Base-by-base conservation (phyloP, 1,140 invertebrate species). In the Acromyrmex heyeri region DNA sequence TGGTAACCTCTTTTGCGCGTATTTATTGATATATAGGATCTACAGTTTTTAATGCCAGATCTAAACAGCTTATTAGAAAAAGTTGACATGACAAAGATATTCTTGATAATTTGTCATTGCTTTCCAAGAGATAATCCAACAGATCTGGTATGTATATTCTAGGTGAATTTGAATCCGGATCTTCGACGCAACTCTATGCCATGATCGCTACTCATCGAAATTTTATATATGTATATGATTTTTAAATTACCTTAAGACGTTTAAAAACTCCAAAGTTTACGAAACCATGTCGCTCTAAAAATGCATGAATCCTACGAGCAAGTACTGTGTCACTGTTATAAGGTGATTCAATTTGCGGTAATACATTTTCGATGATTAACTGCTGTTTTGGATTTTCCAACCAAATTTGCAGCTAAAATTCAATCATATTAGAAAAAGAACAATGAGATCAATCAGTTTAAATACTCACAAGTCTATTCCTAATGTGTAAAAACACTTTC, bases 221-320 rank as follows among this genome's bases (percentile, higher is more conserved):
- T 50, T 86, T 88, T 44, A 48, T 3, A 79, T 14, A 55, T 67
- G 57, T 57, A 69, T 57, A 69, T 27, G 76, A 30, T 2, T 57
- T 57, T 76, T 77, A 65, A 88, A 77, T 90, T 95, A 96, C 96
- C 93, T 98, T 98, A 2, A 98, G 93, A 73, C 98, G 96, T 94
- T 99, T 99, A 94, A 99, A 99, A 30, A 99, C 97, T 0, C 99
- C 99, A 96, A 99, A 99, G 95, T 99, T 99, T 69, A 99, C 99
- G 91, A 98, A 99, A 8, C 99, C 99, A 95, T 99, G 98, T 83
- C 99, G 96, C 92, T 99, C 98, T 10, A 99, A 95, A 94, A 98
- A 99, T 1, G 98, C 97, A 96, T 99, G 98, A 72, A 99, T 97
- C 90, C 99, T 96, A 91, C 97, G 96, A 4, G 99, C 96, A 1